phyloP scores from a whole-genome alignment of 2,797 vertebrate species.

The Myiotriccus ornatus region DNA sequence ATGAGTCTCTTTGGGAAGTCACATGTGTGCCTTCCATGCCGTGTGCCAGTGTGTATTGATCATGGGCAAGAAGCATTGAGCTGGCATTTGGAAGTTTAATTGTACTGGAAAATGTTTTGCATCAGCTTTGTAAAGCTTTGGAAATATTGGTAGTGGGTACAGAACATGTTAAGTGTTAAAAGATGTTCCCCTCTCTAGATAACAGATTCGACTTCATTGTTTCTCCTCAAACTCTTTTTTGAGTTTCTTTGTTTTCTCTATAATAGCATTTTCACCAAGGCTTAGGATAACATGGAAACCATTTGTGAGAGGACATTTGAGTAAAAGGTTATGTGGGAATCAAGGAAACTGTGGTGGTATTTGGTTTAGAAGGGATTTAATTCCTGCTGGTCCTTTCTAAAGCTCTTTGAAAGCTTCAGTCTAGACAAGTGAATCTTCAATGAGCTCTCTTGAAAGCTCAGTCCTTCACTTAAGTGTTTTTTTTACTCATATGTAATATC shows the following conservation, averaged over 20 bases:
- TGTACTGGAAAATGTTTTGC: neutral
- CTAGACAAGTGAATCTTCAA: conserved; percentile 5
- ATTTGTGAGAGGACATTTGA: neutral
- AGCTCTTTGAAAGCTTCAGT: conserved; percentile 6
- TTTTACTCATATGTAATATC: neutral
- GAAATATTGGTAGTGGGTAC: neutral
- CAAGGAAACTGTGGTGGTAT: neutral
- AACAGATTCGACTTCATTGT: neutral
- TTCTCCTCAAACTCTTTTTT: neutral
- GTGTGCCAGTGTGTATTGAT: neutral
- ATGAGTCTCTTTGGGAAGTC: neutral
- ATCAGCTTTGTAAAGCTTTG: conserved; percentile 12
- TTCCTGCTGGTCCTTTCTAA: neutral
- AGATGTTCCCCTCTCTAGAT: neutral
- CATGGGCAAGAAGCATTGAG: neutral
- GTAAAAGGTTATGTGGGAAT: neutral
- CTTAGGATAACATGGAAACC: neutral
- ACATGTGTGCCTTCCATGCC: neutral
- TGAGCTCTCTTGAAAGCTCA: neutral
- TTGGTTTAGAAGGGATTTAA: neutral
- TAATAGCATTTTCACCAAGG: neutral
- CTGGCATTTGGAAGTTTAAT: neutral
- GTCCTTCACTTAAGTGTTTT: neutral
- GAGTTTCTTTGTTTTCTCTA: neutral
- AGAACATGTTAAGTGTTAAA: neutral